Evolutionary conservation across 2,888 invertebrate genomes (phyloP).

Genomic region (Ditula angustiorana): DNA sequence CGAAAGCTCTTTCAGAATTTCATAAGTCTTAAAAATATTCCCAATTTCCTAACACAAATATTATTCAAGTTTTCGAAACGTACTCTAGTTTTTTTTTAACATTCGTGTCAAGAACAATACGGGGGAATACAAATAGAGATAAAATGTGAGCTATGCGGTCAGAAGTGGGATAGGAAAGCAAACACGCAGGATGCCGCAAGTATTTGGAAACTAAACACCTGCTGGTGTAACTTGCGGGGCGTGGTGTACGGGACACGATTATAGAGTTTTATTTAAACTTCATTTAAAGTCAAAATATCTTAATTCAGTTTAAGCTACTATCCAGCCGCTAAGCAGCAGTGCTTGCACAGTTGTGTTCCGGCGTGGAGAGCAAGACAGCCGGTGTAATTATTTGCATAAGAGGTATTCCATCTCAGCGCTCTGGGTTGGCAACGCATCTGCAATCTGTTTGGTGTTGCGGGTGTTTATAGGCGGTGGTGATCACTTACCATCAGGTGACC

Average conservation of each 20-base stretch:
- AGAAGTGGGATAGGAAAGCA: conserved; percentile 38
- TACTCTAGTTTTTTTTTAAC: conserved; percentile 23
- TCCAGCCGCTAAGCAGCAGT: no score
- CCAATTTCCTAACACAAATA: background rate
- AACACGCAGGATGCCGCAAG: conserved; percentile 27
- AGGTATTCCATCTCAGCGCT: no score
- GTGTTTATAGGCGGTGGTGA: no score
- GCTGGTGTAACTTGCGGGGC: conserved; percentile 16
- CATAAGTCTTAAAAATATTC: no score
- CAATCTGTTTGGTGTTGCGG: no score
- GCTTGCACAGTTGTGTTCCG: no score
- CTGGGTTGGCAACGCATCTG: no score
- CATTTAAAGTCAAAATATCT: background rate
- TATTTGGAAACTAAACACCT: conserved; percentile 42
- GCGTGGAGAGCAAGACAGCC: no score
- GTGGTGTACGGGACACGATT: conserved; percentile 7
- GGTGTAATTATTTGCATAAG: no score
- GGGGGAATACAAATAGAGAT: conserved; percentile 30
- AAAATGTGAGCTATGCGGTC: conserved; percentile 33
- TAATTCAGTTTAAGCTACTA: background rate
- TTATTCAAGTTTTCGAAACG: no score
- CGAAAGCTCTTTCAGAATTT: no score
- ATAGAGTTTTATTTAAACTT: background rate
- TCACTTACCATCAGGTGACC: no score
- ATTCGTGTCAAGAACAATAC: conserved; percentile 41